Percentiles rank a stretch among this genome's conserved stretches.
Conservation (phyloP, 30 jellyfish, hydroid and myxozoan species). For the Aurelia sp. region DNA sequence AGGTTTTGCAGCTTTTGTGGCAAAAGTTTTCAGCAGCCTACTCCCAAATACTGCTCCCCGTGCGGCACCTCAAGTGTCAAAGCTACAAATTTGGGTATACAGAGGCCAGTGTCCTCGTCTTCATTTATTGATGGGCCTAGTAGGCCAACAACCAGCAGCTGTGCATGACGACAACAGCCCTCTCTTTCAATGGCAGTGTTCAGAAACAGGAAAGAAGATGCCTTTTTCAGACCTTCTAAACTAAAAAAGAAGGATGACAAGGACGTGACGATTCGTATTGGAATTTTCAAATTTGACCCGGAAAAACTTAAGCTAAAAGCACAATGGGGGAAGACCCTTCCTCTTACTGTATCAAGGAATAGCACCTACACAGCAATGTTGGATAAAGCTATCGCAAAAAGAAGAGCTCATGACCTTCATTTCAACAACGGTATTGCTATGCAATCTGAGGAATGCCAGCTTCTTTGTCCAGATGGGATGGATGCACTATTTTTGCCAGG, state of each 20-base stretch:
- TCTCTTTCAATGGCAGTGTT: neutral
- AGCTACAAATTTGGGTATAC: neutral
- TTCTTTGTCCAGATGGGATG: neutral
- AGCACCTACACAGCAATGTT: neutral
- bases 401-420: neutral
- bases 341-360: neutral
- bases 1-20: too few relatives aligned
- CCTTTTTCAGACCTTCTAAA: neutral
- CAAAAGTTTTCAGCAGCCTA: neutral
- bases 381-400: neutral
- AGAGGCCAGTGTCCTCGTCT: too few relatives aligned
- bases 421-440: neutral
- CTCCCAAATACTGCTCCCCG: neutral
- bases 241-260: neutral
- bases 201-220: neutral
- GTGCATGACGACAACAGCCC: neutral
- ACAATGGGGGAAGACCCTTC: constrained; percentile 1
- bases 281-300: neutral
- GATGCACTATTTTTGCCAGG: constrained; percentile 14
- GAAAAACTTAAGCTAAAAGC: neutral
- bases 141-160: too few relatives aligned
- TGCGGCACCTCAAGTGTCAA: neutral
- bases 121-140: too few relatives aligned
- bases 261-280: neutral
- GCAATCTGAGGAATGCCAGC: neutral